Base-by-base conservation (phyloP, 1,140 invertebrate genomes). In the Caerostris darwini region DNA sequence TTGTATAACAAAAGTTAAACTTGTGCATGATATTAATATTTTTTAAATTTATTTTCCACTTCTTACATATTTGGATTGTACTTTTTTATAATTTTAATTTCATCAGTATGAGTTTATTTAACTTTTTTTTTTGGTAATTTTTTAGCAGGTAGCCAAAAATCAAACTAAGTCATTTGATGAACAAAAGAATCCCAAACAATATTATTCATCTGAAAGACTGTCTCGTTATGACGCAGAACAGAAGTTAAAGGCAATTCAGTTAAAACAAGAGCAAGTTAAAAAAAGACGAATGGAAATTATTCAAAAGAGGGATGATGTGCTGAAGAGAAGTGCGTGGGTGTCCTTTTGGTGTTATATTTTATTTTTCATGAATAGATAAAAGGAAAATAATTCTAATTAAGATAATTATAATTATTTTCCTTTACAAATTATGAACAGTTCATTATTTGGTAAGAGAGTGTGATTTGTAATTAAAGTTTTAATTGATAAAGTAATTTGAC, bases 261-360 rank as follows among this genome's bases (percentile, higher is more conserved):
- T 92, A 17, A 94, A 93, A 85, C 82, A 94, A 90, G 94, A 94
- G 57, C 64, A 87, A 17, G 87, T 94, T 81, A 82, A 83, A 50
- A 91, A 92, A 87, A 94, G 94, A 57, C 58, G 90, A 57, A 77
- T 90, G 59, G 87, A 94, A 94, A 92, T 92, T 17, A 92, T 94
- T 59, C 94, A 92, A 53, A 94, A 94, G 50, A 64, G 94, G 77
- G 94, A 94, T 71, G 81, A 88, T 71, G 57, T 87, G 8, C 83
- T 94, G n/a, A 94, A 94, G 94, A 86, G 90, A 94, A 94, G 94
- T 94, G 94, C 94, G 94, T 94, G 90, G 94, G 94, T 94, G 90
- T 94, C 94, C 83, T 81, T 92, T 92, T 92, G 17, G 17, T 94
- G 67, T 56, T 94, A 56, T 7, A 50, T 5, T 61, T 61, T 64